Conservation (phyloP, 2,888 invertebrate genomes). For the Rhyacophila evoluta region DNA sequence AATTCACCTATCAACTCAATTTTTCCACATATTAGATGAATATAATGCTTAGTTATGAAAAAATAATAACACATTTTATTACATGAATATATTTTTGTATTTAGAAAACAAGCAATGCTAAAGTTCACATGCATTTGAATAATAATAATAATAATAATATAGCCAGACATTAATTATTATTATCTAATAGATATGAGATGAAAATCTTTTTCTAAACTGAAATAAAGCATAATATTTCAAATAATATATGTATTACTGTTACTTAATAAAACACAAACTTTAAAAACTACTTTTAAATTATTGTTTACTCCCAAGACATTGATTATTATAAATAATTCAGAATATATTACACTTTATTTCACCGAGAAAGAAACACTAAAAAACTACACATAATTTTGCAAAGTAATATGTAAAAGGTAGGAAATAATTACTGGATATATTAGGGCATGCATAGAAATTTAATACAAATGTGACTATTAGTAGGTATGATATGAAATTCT, state of each 20-base stretch:
- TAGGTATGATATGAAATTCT: background rate
- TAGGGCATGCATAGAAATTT: background rate
- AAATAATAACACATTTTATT: too few relatives aligned
- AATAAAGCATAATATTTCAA: background rate
- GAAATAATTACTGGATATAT: background rate
- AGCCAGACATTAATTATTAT: background rate
- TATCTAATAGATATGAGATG: background rate
- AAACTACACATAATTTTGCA: too few relatives aligned
- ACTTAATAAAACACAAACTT: background rate
- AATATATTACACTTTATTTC: background rate
- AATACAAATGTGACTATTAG: background rate
- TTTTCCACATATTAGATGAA: too few relatives aligned
- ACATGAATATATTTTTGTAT: slow-evolving; percentile 5
- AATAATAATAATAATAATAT: slow-evolving; percentile 18
- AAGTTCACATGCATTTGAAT: background rate
- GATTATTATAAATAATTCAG: background rate
- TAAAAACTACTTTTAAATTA: background rate
- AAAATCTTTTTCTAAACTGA: background rate
- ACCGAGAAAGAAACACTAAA: background rate
- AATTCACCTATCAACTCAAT: too few relatives aligned
- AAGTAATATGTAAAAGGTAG: background rate
- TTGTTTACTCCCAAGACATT: background rate
- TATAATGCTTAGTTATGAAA: too few relatives aligned
- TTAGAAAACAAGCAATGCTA: slow-evolving; percentile 23
- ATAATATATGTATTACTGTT: background rate